These are phyloP conservation scores for Engraulis encrasicolus DNA, from an alignment of 2,113 vertebrate species.

Conservation along the genomic window DNA sequence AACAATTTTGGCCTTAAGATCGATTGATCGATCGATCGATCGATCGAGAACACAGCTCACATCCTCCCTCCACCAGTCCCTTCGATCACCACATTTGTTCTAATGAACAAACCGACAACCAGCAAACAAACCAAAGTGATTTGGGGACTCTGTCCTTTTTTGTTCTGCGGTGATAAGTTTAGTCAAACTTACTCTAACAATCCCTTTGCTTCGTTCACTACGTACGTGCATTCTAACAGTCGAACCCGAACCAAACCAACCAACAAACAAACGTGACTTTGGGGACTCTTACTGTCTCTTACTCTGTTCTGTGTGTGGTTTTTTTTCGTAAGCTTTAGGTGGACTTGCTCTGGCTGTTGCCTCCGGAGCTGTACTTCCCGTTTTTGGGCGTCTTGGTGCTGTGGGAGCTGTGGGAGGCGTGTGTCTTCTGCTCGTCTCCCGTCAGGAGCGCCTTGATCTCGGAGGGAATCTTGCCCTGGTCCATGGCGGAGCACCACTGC, in stretches of 20 bases:
- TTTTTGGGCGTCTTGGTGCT: slow-evolving; percentile 77
- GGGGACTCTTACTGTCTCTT: too few relatives aligned
- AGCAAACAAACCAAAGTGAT: too few relatives aligned
- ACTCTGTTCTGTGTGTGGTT: too few relatives aligned
- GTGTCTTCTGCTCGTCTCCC: slow-evolving; percentile 87
- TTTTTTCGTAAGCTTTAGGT: neutral
- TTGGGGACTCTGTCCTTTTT: too few relatives aligned
- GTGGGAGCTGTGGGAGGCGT: slow-evolving; percentile 76
- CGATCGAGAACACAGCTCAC: neutral
- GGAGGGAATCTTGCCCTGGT: slow-evolving; percentile 97
- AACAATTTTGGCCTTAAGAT: neutral
- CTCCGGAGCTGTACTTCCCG: slow-evolving; percentile 74
- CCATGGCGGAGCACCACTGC: slow-evolving; percentile 98
- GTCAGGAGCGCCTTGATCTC: slow-evolving; percentile 96
- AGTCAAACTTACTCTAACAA: too few relatives aligned
- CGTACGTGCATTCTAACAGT: too few relatives aligned
- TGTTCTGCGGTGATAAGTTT: too few relatives aligned
- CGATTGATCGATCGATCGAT: too few relatives aligned
- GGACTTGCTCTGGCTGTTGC: slow-evolving; percentile 75
- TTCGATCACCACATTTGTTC: neutral
- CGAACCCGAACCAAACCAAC: too few relatives aligned
- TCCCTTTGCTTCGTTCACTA: too few relatives aligned
- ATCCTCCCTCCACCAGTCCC: neutral
- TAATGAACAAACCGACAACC: too few relatives aligned
- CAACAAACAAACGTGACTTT: too few relatives aligned